Evolutionary conservation across 2,797 vertebrate genomes (phyloP).

Genomic region (Clarias platycephalus): DNA sequence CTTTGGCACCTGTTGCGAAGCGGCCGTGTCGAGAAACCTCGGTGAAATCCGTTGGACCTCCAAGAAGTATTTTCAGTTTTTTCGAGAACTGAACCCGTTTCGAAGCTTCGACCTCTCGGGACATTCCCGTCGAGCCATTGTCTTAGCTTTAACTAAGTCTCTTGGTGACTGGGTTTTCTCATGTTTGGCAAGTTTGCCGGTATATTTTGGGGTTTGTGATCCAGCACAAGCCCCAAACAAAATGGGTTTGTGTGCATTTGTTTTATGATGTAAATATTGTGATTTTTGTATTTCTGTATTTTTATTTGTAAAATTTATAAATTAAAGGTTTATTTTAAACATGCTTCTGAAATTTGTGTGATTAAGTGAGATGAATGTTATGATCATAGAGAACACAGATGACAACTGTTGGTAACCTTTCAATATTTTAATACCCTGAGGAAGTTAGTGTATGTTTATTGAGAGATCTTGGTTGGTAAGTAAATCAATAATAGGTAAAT

Average conservation of each 20-base stretch:
- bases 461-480: no score
- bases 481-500: no score
- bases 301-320: constrained; percentile 68
- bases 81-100: constrained; percentile 68
- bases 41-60: constrained; percentile 50
- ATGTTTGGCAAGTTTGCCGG: background rate
- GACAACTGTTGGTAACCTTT: no score
- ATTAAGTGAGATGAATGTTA: background rate
- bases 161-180: background rate
- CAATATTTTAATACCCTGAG: no score
- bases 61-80: constrained; percentile 76
- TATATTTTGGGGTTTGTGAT: background rate
- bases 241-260: constrained; percentile 5
- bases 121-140: background rate
- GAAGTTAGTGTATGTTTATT: background rate
- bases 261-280: constrained; percentile 75
- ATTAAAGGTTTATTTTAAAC: constrained; percentile 77
- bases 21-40: constrained; percentile 63
- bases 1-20: constrained; percentile 67
- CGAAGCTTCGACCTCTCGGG: background rate
- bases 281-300: constrained; percentile 53
- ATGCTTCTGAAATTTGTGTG: background rate
- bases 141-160: background rate
- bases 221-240: no score
- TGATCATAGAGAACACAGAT: background rate